phyloP scores from a whole-genome alignment of 2,113 vertebrate genomes.

The Malurus alboscapulatus region DNA sequence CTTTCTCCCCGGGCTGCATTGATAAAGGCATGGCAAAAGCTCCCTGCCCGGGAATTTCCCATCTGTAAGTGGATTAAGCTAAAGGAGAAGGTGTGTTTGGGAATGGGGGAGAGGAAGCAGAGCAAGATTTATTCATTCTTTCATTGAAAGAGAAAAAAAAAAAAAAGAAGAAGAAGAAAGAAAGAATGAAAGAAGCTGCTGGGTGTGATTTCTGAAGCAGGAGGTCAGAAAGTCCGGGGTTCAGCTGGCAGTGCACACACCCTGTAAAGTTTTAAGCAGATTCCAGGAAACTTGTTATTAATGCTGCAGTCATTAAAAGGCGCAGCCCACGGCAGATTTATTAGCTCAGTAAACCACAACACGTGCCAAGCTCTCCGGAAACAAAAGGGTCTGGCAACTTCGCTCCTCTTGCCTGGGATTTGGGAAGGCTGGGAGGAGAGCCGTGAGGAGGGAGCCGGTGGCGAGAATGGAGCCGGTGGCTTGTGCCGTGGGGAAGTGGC shows the following conservation, averaged over 20 bases:
- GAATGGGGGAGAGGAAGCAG: background rate
- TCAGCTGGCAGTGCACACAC: slow-evolving; percentile 3
- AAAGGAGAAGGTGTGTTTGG: background rate
- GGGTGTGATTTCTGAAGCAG: background rate
- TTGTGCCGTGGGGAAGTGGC: background rate
- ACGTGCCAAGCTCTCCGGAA: slow-evolving; percentile 28
- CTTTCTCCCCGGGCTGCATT: background rate
- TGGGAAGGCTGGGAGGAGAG: background rate
- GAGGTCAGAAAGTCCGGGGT: slow-evolving; percentile 7
- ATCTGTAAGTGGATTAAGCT: background rate
- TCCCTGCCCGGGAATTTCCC: slow-evolving; percentile 9
- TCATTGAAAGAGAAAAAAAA: background rate
- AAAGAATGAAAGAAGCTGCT: background rate
- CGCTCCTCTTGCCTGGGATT: background rate
- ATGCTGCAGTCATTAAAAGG: slow-evolving; percentile 44
- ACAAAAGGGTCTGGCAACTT: slow-evolving; percentile 46
- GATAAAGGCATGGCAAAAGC: background rate
- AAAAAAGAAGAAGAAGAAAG: accelerated
- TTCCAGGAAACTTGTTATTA: slow-evolving; percentile 56
- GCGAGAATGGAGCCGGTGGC: background rate
- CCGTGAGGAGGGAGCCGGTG: background rate
- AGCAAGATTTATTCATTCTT: background rate
- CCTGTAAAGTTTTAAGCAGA: slow-evolving; percentile 42
- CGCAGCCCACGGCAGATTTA: slow-evolving; percentile 1
- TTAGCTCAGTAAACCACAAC: slow-evolving; percentile 31